phyloP scores from a whole-genome alignment of 2,888 invertebrate species.

The Mesorhabditis belari region DNA sequence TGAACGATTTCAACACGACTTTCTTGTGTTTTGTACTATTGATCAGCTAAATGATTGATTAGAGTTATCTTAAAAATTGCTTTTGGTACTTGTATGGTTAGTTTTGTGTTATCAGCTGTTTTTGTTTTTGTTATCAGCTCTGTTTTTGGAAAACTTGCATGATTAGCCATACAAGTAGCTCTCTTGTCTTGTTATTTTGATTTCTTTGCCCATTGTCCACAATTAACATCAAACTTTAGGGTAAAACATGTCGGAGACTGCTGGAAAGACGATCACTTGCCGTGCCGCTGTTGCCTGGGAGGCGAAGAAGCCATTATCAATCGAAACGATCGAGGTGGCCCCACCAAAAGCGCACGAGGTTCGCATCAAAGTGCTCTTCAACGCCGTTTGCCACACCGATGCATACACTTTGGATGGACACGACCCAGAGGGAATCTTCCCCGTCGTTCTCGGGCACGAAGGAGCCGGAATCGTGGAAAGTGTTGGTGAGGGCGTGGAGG shows the following conservation, averaged over 20 bases:
- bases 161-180: no score
- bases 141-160: no score
- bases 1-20: no score
- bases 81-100: no score
- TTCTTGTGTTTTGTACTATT: no score
- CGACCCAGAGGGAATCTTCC: conserved; percentile 85
- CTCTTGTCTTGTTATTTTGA: no score
- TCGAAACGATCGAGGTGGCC: conserved; percentile 80
- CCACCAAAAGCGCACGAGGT: conserved; percentile 88
- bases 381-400: conserved; percentile 86
- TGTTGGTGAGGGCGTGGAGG: conserved; percentile 81
- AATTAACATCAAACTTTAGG: no score
- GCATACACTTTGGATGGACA: conserved; percentile 68
- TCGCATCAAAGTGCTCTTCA: conserved; percentile 59
- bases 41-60: no score
- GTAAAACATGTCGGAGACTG: conserved; percentile 16
- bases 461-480: conserved; percentile 91
- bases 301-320: conserved; percentile 75
- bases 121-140: no score
- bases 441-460: conserved; percentile 89
- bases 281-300: conserved; percentile 95
- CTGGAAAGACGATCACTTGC: conserved; percentile 69
- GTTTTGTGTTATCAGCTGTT: no score
- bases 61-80: no score
- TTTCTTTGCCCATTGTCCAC: no score